Evolutionary conservation across 2,113 vertebrate genomes (phyloP).

Genomic region (Sorex fumeus): DNA sequence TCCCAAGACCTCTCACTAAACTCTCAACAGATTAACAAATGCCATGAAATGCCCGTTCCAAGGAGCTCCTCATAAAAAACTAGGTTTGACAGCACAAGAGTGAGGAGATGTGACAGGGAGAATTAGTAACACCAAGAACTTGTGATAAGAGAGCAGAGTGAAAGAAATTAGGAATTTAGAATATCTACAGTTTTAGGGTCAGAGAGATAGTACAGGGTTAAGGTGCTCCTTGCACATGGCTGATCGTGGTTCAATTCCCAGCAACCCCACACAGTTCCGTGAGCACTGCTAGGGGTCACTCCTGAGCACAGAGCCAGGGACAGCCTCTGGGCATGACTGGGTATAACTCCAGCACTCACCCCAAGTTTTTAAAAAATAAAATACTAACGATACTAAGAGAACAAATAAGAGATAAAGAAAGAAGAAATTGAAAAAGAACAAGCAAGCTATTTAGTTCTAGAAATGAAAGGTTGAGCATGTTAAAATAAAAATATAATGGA

Average conservation of each 20-base stretch:
- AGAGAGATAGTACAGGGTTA: no score
- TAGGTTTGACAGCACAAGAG: background rate
- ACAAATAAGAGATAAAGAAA: slow-evolving; percentile 10
- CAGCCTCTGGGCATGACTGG: no score
- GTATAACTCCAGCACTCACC: no score
- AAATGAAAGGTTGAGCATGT: slow-evolving; percentile 5
- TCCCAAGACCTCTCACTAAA: background rate
- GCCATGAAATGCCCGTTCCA: background rate
- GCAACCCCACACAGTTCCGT: no score
- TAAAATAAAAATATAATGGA: slow-evolving; percentile 18
- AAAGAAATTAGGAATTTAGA: background rate
- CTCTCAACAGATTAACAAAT: background rate
- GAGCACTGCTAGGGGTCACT: no score
- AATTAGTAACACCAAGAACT: background rate
- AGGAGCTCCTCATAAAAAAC: background rate
- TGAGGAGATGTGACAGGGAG: background rate
- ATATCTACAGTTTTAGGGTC: background rate
- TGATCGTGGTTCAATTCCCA: no score
- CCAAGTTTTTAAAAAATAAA: no score
- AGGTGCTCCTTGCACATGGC: no score
- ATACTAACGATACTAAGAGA: background rate
- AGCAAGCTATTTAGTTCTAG: background rate
- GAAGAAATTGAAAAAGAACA: slow-evolving; percentile 3
- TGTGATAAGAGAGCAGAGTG: background rate
- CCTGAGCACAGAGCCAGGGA: no score